phyloP scores from a whole-genome alignment of 2,113 vertebrate species.

The Albula goreensis region DNA sequence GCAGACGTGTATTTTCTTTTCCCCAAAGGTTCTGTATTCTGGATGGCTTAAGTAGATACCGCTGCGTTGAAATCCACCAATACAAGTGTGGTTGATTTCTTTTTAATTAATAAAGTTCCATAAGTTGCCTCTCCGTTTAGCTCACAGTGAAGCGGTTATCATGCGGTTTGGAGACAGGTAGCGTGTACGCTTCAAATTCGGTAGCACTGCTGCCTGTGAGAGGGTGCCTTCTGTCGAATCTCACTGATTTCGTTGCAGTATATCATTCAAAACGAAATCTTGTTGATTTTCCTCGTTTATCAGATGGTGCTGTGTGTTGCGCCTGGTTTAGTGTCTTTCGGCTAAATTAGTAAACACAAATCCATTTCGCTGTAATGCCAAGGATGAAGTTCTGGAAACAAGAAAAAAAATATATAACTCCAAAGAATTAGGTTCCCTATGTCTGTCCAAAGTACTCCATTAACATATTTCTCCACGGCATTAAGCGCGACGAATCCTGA shows the following conservation, averaged over 20 bases:
- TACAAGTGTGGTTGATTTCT: neutral
- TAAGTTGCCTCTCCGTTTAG: neutral
- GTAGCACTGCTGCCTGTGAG: neutral
- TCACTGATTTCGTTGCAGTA: neutral
- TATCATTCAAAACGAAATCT: neutral
- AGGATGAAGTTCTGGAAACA: neutral
- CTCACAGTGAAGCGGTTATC: neutral
- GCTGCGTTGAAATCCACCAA: neutral
- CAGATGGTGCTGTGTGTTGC: neutral
- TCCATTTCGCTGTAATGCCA: conserved; percentile 1
- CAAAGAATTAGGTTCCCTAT: neutral
- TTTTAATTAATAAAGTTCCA: neutral
- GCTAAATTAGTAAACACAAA: conserved; percentile 14
- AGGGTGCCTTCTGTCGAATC: neutral
- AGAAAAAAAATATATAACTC: neutral
- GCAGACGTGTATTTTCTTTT: neutral
- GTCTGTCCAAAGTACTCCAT: conserved; percentile 36
- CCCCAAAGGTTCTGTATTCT: neutral
- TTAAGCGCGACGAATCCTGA: neutral
- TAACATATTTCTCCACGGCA: neutral
- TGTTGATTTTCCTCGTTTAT: neutral
- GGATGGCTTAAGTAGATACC: neutral
- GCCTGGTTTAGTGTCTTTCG: neutral
- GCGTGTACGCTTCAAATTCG: neutral
- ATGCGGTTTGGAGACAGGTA: conserved; percentile 2